Base-by-base conservation (phyloP, 2,888 invertebrate species). In the Drosophila picticornis region DNA sequence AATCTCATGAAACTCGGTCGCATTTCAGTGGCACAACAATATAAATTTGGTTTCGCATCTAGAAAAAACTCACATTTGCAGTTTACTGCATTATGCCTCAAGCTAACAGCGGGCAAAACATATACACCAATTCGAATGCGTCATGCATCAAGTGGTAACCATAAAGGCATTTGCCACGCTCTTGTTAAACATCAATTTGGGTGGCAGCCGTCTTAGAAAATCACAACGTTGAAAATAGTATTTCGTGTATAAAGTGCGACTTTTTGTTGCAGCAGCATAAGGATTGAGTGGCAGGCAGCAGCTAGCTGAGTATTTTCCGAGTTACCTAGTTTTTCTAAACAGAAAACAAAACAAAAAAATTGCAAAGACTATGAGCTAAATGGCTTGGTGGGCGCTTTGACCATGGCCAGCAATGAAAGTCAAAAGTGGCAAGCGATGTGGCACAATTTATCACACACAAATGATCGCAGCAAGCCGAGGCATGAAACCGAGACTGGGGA, bases 391-490 rank as follows among this genome's bases (percentile, higher is more conserved):
- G 75, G 50, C 64, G 58, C 63, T 66, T 73, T 76, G 88, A 83
- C 88, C 80, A 80, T 77, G 88, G 90, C 77, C 90, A 67, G 87
- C 80, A 90, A 89, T 90, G 90, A 89, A 89, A 88, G 87, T 88
- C 91, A 84, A 90, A 77, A 80, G 80, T 83, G 88, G 73, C 81
- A 75, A 72, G 80, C 89, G 84, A 81, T 87, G 75, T 81, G 90
- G 74, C 78, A 77, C 77, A 87, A 87, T 88, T 90, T 90, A 88
- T 88, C 87, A 84, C 72, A 78, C 72, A 70, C 84, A 90, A 88
- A 89, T 84, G 91, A 88, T 88, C 87, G 77, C 80, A 78, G 72
- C 80, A 78, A 83, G 74, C 73, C 59, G 57, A 65, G 31, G 34
- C 61, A 60, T 63, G 62, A 60, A 69, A 55, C 69, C 57, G 53